phyloP scores from a whole-genome alignment of 1,140 invertebrate genomes.

The Phenacoccus solenopsis region DNA sequence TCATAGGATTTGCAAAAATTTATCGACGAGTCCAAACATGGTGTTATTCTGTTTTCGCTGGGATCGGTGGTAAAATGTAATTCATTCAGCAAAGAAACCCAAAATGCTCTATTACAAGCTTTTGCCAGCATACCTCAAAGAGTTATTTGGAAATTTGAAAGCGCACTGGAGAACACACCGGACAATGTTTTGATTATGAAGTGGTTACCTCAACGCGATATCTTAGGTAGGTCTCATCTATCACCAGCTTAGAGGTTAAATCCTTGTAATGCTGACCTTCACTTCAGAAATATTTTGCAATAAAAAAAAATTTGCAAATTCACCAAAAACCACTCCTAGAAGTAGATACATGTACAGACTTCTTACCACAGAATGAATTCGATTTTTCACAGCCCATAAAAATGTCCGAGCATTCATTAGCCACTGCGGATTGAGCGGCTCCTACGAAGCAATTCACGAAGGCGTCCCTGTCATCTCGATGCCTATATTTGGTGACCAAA shows the following conservation, averaged over 20 bases:
- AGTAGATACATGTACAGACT: too few species aligned
- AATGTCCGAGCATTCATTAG: conserved; percentile 18
- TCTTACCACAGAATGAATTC: too few species aligned
- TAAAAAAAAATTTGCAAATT: background rate
- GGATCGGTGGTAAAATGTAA: conserved; percentile 36
- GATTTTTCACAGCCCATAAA: background rate
- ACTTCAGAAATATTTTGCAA: too few species aligned
- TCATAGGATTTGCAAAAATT: conserved; percentile 26
- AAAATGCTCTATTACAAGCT: conserved; percentile 31
- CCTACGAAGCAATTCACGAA: conserved; percentile 36
- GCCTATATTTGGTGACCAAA: conserved; percentile 37
- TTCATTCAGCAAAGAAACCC: conserved; percentile 29
- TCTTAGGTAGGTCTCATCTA: conserved; percentile 13
- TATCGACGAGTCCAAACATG: conserved; percentile 34
- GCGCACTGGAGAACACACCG: conserved; percentile 26
- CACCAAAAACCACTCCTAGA: too few species aligned
- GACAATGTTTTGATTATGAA: conserved; percentile 16
- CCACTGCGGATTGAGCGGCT: conserved; percentile 37
- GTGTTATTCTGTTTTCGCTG: conserved; percentile 54
- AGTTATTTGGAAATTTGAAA: conserved; percentile 55
- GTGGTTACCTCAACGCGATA: conserved; percentile 24
- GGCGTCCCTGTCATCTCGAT: conserved; percentile 38
- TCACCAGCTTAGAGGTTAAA: too few species aligned
- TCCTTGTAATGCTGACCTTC: too few species aligned
- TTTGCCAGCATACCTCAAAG: conserved; percentile 38